Evolutionary conservation across 2,888 invertebrate species (phyloP).

Genomic region (Philereme transversata): DNA sequence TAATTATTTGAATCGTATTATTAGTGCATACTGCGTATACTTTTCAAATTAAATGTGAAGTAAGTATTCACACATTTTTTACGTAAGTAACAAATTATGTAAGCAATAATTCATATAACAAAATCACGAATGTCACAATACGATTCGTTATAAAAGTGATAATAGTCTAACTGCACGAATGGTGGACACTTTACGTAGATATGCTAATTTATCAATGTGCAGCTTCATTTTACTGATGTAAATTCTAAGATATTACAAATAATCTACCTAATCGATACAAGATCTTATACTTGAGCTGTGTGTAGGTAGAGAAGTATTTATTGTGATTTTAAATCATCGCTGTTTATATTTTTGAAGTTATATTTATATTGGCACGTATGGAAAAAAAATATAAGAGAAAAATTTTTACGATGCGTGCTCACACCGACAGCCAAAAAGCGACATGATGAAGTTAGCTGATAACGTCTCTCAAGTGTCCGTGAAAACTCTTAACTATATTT

Average conservation of each 20-base stretch:
- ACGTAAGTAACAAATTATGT: neutral
- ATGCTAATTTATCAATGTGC: slow-evolving; percentile 22
- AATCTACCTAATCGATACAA: neutral
- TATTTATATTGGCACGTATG: too few relatives aligned
- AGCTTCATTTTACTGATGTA: neutral
- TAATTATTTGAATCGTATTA: too few relatives aligned
- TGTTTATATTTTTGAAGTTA: slow-evolving; percentile 20
- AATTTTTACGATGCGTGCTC: too few relatives aligned
- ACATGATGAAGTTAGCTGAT: too few relatives aligned
- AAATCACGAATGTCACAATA: slow-evolving; percentile 13
- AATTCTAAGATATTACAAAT: too few relatives aligned
- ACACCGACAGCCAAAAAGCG: too few relatives aligned
- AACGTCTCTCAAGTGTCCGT: too few relatives aligned
- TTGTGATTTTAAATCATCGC: slow-evolving; percentile 11
- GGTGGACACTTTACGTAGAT: slow-evolving; percentile 21
- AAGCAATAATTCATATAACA: slow-evolving; percentile 1
- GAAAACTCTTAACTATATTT: too few relatives aligned
- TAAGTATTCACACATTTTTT: too few relatives aligned
- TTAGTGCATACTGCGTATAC: too few relatives aligned
- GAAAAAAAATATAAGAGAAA: too few relatives aligned
- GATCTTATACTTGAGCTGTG: neutral
- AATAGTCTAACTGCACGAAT: slow-evolving; percentile 29
- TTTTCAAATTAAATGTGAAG: too few relatives aligned
- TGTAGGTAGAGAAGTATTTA: neutral
- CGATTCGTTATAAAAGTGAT: slow-evolving; percentile 25